Evolutionary conservation across 2,113 vertebrate species (phyloP).

Genomic region (Aegithalos caudatus): DNA sequence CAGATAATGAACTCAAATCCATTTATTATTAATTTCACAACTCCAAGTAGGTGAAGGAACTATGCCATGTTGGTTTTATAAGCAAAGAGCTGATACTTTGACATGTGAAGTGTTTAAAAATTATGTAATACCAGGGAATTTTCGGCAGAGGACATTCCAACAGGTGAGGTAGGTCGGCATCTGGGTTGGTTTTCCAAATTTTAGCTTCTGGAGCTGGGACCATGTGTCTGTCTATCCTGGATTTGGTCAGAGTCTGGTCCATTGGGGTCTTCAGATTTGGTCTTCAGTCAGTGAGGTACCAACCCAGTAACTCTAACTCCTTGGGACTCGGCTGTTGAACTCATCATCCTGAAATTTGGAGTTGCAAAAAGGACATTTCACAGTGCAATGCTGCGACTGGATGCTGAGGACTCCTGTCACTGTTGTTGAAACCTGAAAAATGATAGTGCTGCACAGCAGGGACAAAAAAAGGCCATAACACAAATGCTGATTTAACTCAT

Average conservation of each 20-base stretch:
- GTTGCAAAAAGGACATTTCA: background rate
- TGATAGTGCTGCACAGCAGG: background rate
- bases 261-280: background rate
- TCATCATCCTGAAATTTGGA: background rate
- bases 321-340: background rate
- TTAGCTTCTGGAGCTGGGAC: background rate
- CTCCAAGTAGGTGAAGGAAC: background rate
- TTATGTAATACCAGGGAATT: background rate
- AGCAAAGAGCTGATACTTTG: background rate
- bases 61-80: background rate
- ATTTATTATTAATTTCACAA: constrained; percentile 51
- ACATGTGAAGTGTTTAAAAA: background rate
- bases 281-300: background rate
- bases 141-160: background rate
- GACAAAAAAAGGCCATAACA: background rate
- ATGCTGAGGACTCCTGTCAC: background rate
- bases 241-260: background rate
- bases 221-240: background rate
- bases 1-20: constrained; percentile 25
- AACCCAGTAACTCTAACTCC: background rate
- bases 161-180: background rate
- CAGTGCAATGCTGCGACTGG: background rate
- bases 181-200: background rate
- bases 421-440: background rate
- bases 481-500: background rate